Conservation (phyloP, 1,140 invertebrate species). For the Papilio xuthus region DNA sequence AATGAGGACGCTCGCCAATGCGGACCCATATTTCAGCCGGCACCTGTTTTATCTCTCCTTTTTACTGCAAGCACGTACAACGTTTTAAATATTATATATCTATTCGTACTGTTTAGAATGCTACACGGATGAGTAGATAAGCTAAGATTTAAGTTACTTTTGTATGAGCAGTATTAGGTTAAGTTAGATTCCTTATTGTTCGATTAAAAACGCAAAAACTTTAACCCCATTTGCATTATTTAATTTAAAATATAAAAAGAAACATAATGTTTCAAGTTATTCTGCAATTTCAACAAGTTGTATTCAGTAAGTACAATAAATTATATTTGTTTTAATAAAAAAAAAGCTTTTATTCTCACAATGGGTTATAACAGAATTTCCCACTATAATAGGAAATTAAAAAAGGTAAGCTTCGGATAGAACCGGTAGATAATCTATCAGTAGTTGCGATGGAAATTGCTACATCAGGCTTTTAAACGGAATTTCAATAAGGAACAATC, state of each 20-base stretch:
- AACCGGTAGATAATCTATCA: slow-evolving; percentile 29
- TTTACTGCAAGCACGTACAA: slow-evolving; percentile 47
- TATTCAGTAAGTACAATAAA: neutral
- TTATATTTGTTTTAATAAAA: neutral
- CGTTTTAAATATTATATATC: slow-evolving; percentile 30
- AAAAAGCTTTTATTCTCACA: neutral
- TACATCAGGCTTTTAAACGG: slow-evolving; percentile 37
- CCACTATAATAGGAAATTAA: neutral
- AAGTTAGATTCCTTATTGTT: neutral
- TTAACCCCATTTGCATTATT: neutral
- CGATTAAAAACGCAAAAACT: neutral
- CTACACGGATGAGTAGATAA: slow-evolving; percentile 6
- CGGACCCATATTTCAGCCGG: slow-evolving; percentile 63
- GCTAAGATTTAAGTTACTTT: neutral
- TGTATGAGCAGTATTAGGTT: neutral
- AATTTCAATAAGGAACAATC: slow-evolving; percentile 39
- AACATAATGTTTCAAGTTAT: neutral
- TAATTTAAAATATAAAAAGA: neutral
- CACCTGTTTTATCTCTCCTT: slow-evolving; percentile 67
- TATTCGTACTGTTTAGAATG: slow-evolving; percentile 38
- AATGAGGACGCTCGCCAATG: slow-evolving; percentile 57
- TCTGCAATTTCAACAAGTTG: neutral
- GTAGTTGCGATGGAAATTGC: slow-evolving; percentile 32
- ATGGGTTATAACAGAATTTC: neutral
- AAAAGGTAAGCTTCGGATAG: slow-evolving; percentile 16